Evolutionary conservation across 2,888 invertebrate genomes (phyloP).

Genomic region (Meiosimyza platycephala): DNA sequence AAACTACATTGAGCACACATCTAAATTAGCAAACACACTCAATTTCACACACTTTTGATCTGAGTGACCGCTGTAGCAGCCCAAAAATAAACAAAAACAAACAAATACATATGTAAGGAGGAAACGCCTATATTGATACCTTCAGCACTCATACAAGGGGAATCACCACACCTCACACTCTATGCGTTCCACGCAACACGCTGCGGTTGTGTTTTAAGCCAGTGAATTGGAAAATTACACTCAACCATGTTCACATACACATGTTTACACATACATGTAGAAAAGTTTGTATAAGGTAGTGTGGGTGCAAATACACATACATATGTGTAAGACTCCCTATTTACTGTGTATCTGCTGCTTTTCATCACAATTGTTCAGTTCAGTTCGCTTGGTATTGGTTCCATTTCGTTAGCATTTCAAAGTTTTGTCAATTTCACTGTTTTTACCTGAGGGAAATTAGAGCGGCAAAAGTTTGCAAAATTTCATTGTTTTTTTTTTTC

Average conservation of each 20-base stretch:
- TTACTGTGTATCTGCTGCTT: constrained; percentile 16
- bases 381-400: too few species aligned
- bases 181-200: neutral
- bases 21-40: neutral
- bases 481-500: neutral
- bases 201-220: constrained; percentile 41
- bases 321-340: neutral
- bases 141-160: neutral
- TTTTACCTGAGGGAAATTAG: constrained; percentile 33
- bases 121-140: neutral
- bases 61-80: neutral
- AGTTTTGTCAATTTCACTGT: constrained; percentile 21
- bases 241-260: neutral
- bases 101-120: too few species aligned
- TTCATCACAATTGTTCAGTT: constrained; percentile 49
- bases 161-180: neutral
- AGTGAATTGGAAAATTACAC: constrained; percentile 54
- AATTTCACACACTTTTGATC: neutral
- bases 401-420: neutral
- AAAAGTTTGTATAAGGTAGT: neutral
- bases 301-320: neutral
- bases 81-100: too few species aligned
- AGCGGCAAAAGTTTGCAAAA: neutral
- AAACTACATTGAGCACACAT: neutral
- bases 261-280: neutral